Percentiles rank a stretch among this genome's conserved stretches.
These are phyloP conservation scores for Cataglyphis rosenhaueri DNA, from an alignment of 2,888 invertebrate genomes.

Conservation along the genomic window DNA sequence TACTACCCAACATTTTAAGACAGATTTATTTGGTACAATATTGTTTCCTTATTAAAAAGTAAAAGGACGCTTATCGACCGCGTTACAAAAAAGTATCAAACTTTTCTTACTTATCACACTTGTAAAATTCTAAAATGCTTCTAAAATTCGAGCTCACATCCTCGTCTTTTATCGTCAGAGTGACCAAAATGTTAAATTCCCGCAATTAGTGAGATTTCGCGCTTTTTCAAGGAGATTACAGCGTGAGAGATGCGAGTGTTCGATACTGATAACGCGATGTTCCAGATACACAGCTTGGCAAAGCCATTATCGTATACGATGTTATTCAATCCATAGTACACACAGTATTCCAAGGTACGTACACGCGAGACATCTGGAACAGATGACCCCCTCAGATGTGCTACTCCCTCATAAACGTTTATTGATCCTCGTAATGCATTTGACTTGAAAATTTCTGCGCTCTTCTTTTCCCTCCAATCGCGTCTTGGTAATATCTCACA, in stretches of 20 bases:
- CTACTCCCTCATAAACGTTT: conserved; percentile 67
- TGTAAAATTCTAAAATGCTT: not conserved
- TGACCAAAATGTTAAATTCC: conserved; percentile 33
- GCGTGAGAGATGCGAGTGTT: conserved; percentile 69
- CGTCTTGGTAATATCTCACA: not conserved
- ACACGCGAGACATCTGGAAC: conserved; percentile 68
- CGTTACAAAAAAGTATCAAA: not conserved
- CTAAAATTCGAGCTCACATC: conserved; percentile 4
- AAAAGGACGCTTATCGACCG: not conserved
- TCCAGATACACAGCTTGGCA: conserved; percentile 70
- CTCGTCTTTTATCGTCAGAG: not conserved
- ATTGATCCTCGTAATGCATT: conserved; percentile 66
- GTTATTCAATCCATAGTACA: conserved; percentile 73
- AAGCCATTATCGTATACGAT: conserved; percentile 74
- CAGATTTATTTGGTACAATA: not conserved
- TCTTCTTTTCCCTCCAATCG: not conserved
- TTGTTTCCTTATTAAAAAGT: not conserved
- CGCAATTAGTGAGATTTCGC: conserved; percentile 35
- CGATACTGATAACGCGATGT: conserved; percentile 66
- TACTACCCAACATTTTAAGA: not conserved
- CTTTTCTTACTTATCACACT: not conserved
- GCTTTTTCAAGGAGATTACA: conserved; percentile 8
- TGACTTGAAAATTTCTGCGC: conserved; percentile 32
- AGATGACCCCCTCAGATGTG: conserved; percentile 61
- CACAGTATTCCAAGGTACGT: conserved; percentile 65